Evolutionary conservation across 2,888 invertebrate genomes (phyloP), one percentile per base, ranked within the genome.

Genomic region (Drosophila histrio): DNA sequence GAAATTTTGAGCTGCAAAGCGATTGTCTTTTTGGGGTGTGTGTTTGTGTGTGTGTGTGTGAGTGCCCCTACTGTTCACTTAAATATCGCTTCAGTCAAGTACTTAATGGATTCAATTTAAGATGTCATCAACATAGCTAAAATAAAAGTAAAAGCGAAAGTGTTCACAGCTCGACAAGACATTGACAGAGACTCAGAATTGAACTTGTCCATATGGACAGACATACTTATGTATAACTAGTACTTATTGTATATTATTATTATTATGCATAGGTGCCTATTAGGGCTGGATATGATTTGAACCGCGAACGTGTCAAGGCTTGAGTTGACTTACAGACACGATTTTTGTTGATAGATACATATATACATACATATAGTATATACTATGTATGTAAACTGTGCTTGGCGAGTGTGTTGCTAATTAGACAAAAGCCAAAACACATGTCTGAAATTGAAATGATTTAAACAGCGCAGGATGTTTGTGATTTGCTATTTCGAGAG

Each of bases 81-180:
- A 39, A 41, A 44, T 66, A 56, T 58, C 64, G 62, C 69, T 72
- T 78, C 50, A 53, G 66, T 86, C 81, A 86, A 86, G 81, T 86
- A 74, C 71, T 77, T 82, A 86, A 82, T 86, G 44, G 81, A 80
- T 64, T 66, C 87, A 82, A 82, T 82, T 82, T 77, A 82, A 58
- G 69, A 60, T 38, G 59, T 32, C 43, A 49, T 60, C 52, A 28
- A 19, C 44, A 44, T 21, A 52, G 30, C 50, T 62, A 57, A 39
- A 63, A 53, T 69, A 71, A 62, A 71, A 72, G 63, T 62, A 49
- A 79, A 79, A 79, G 70, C 80, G 77, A 80, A 80, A 71, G 74
- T 83, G 47, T 70, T 43, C 54, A 32, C 39, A 43, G 62, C 46
- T 50, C 50, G 52, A 57, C 24, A 52, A 53, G 58, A 39, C 47